Evolutionary conservation across 2,797 vertebrate species (phyloP), one percentile per base, ranked within the genome.

Genomic region (Danio albolineatus): DNA sequence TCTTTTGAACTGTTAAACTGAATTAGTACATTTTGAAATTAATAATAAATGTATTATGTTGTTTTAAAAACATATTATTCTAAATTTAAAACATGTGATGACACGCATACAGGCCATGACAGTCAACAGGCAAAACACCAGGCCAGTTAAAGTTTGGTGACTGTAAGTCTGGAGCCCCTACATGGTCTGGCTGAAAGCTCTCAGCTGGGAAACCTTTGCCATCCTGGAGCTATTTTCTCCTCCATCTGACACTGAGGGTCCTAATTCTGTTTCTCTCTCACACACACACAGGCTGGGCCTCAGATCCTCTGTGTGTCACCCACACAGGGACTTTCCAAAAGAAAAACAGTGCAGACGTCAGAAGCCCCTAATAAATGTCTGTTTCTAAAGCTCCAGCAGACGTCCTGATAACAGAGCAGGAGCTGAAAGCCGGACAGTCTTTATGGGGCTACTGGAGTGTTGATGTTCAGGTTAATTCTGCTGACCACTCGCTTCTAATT

Each of bases 201-300:
- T 81, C 79, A 46, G 76, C 67, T 64, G 53, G 82, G 77, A 82
- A 84, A 60, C 78, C 54, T 82, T 73, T 72, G n/a, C 75, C 65
- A 81, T 83, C 84, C 82, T 57, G 9, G 78, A 80, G 86, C 85
- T 86, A 86, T 90, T 88, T 88, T 89, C 85, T 87, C 84, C 76
- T 82, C 75, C 51, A 78, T 84, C 62, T 54, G 64, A 83, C 79
- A 71, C 78, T 56, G 78, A 78, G 71, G 57, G 10, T 44, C 69
- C 83, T 84, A 88, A 89, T 86, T 87, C 82, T 82, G 84, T 76
- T 86, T 81, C 76, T 61, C 83, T n/a, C n/a, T n/a, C 62, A 56
- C 72, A 66, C 51, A 56, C 72, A 66, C 51, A 54, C 69, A 56
- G 28, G 28, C 28, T 28, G 28, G 65, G 67, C 38, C 74, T 76